phyloP scores from a whole-genome alignment of 2,888 invertebrate species.

The Schrankia costaestrigalis region DNA sequence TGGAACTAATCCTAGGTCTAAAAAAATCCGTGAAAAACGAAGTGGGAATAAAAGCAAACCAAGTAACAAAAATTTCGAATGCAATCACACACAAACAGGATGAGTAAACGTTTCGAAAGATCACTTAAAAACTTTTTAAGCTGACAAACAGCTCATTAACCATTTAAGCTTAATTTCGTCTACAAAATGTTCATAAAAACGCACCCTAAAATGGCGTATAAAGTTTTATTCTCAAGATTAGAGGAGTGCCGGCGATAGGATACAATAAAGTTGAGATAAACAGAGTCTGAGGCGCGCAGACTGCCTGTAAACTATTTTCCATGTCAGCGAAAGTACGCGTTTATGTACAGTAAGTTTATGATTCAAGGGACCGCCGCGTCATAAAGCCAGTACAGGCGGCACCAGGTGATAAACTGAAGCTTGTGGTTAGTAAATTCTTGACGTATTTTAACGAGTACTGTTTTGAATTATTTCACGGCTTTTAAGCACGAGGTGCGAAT shows the following conservation, averaged over 20 bases:
- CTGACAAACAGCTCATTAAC: slow-evolving; percentile 68
- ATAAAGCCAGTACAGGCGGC: slow-evolving; percentile 19
- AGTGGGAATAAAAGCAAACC: too few relatives aligned
- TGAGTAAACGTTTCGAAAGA: slow-evolving; percentile 40
- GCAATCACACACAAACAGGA: slow-evolving; percentile 3
- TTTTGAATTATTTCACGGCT: slow-evolving; percentile 74
- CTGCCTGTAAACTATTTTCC: slow-evolving; percentile 75
- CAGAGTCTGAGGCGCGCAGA: slow-evolving; percentile 58
- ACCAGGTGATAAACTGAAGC: slow-evolving; percentile 64
- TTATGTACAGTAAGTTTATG: slow-evolving; percentile 61
- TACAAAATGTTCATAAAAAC: slow-evolving; percentile 69
- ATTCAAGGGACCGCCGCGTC: slow-evolving; percentile 27
- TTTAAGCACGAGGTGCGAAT: slow-evolving; percentile 52
- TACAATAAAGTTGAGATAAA: slow-evolving; percentile 67
- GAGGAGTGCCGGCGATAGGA: slow-evolving; percentile 56
- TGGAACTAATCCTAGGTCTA: too few relatives aligned
- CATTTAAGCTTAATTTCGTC: slow-evolving; percentile 70
- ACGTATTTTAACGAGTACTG: slow-evolving; percentile 68
- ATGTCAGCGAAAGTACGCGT: slow-evolving; percentile 73
- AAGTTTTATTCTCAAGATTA: slow-evolving; percentile 76
- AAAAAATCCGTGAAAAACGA: too few relatives aligned
- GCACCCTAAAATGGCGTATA: slow-evolving; percentile 67
- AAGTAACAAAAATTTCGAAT: slow-evolving; percentile 1
- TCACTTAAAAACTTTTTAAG: slow-evolving; percentile 67
- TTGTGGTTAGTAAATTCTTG: slow-evolving; percentile 62